Evolutionary conservation across 2,113 vertebrate genomes (phyloP).

Genomic region (Antechinus stuartii): DNA sequence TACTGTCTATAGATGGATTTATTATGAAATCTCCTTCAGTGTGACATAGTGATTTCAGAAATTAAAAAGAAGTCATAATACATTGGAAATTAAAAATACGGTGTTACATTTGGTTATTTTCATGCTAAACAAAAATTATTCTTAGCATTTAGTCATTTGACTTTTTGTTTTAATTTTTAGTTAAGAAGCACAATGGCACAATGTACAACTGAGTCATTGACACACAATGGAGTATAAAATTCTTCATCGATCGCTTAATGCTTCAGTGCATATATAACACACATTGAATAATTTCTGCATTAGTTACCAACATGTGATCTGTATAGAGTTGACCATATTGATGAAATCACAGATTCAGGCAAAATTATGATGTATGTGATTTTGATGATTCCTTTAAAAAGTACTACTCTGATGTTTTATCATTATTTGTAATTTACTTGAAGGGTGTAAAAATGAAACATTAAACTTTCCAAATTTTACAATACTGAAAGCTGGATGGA

Average conservation of each 20-base stretch:
- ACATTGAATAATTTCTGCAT: not conserved
- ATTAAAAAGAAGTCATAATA: not conserved
- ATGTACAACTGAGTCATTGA: not conserved
- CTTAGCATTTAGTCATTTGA: not conserved
- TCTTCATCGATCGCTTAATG: not conserved
- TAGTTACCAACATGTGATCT: not conserved
- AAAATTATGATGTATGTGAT: not conserved
- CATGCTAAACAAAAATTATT: not conserved
- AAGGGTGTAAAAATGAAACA: not conserved
- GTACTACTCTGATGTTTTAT: not conserved
- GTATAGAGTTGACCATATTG: not conserved
- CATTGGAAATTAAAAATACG: not conserved
- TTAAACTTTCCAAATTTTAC: not conserved
- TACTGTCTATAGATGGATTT: not conserved
- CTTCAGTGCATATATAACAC: not conserved
- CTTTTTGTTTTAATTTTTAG: not conserved
- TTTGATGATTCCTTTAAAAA: not conserved
- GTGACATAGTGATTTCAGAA: not conserved
- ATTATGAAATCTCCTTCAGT: not conserved
- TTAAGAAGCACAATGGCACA: not conserved
- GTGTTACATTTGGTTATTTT: not conserved
- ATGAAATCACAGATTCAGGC: not conserved
- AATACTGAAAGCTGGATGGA: not conserved
- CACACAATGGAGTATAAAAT: not conserved
- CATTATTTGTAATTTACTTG: not conserved